Percentiles rank a stretch among this genome's conserved stretches.
Evolutionary conservation across 2,113 vertebrate species (phyloP).

Genomic region (Anguilla japonica): DNA sequence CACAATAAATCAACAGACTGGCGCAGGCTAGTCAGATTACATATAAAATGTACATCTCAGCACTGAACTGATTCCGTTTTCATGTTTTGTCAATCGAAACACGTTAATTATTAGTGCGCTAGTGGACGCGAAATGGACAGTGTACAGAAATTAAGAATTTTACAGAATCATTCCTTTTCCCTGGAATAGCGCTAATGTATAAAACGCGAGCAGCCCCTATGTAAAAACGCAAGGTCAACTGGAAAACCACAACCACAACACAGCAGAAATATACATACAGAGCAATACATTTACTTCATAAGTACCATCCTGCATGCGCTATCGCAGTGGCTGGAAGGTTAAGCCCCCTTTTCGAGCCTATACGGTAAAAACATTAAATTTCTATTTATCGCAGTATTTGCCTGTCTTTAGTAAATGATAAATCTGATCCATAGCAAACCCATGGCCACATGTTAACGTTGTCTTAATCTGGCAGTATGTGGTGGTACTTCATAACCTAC

Average conservation of each 20-base stretch:
- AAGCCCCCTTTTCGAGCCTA: neutral
- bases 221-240: conserved; percentile 20
- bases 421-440: neutral
- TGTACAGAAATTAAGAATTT: neutral
- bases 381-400: neutral
- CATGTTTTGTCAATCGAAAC: no score
- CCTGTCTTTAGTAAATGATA: neutral
- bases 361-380: neutral
- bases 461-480: neutral
- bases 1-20: neutral
- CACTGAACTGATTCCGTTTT: no score
- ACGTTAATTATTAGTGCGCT: neutral
- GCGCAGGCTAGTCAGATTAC: neutral
- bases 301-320: neutral
- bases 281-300: neutral
- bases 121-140: neutral
- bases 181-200: neutral
- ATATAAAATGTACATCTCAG: neutral
- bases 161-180: neutral
- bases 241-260: neutral
- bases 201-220: conserved; percentile 13
- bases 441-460: neutral
- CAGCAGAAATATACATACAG: neutral
- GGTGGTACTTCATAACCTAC: neutral
- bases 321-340: neutral